Conservation (phyloP, 2,888 invertebrate genomes). For the Epinotia brunnichana region DNA sequence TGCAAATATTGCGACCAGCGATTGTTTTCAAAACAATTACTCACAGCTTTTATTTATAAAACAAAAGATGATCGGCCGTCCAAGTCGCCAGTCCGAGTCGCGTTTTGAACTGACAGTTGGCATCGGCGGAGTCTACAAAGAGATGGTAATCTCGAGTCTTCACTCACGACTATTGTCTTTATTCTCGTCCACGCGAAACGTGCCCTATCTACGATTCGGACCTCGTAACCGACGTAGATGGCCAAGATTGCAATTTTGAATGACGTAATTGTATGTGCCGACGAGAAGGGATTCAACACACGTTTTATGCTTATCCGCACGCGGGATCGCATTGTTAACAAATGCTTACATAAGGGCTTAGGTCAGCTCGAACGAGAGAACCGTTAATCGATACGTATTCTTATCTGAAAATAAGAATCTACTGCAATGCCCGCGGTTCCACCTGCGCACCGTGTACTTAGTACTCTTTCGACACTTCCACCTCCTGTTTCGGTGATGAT, state of each 20-base stretch:
- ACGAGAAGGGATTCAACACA: conserved; percentile 35
- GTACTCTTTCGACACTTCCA: not conserved
- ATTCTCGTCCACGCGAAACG: conserved; percentile 56
- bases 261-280: conserved; percentile 40
- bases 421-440: not conserved
- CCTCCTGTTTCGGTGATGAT: not conserved
- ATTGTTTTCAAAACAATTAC: not conserved
- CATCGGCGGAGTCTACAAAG: conserved; percentile 62
- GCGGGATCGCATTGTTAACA: conserved; percentile 28
- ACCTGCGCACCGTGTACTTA: no score
- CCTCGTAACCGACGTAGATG: conserved; percentile 45
- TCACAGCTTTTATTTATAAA: conserved; percentile 19
- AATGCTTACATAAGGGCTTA: conserved; percentile 24
- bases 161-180: conserved; percentile 62
- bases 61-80: conserved; percentile 18
- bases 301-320: conserved; percentile 38
- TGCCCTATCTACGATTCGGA: conserved; percentile 71
- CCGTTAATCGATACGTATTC: conserved; percentile 8
- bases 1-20: not conserved
- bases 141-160: conserved; percentile 57
- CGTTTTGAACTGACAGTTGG: conserved; percentile 46
- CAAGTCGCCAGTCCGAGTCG: conserved; percentile 23
- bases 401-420: not conserved
- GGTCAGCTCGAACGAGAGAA: not conserved
- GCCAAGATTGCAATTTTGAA: conserved; percentile 37